Evolutionary conservation across 2,797 vertebrate genomes (phyloP).

Genomic region (Cheracebus regulus): DNA sequence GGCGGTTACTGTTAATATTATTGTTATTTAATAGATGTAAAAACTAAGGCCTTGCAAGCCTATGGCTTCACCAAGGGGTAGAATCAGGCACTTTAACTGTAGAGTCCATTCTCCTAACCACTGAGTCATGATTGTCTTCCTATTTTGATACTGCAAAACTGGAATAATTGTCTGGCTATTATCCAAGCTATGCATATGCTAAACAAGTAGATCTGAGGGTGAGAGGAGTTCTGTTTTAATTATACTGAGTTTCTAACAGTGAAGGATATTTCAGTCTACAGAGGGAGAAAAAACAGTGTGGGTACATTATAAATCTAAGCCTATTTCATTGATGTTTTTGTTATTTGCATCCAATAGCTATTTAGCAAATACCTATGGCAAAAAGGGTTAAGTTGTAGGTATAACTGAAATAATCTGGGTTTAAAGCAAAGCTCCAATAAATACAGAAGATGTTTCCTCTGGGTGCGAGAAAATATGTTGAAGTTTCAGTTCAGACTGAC

Average conservation of each 20-base stretch:
- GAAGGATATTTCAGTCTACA: background rate
- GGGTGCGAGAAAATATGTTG: background rate
- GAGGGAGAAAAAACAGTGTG: background rate
- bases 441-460: background rate
- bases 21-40: background rate
- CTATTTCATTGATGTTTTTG: background rate
- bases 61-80: background rate
- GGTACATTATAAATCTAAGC: constrained; percentile 29
- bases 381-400: background rate
- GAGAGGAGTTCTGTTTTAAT: background rate
- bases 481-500: background rate
- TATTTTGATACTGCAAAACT: background rate
- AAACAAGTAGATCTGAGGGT: background rate
- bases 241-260: background rate
- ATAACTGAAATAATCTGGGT: background rate
- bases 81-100: background rate
- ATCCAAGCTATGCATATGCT: background rate
- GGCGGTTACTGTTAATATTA: background rate
- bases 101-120: background rate
- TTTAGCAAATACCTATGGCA: background rate
- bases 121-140: background rate
- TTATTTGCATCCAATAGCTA: background rate
- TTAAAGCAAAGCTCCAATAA: constrained; percentile 29
- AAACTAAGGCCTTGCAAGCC: background rate
- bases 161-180: background rate